Evolutionary conservation across 2,888 invertebrate genomes (phyloP).

Genomic region (Apamea monoglypha): DNA sequence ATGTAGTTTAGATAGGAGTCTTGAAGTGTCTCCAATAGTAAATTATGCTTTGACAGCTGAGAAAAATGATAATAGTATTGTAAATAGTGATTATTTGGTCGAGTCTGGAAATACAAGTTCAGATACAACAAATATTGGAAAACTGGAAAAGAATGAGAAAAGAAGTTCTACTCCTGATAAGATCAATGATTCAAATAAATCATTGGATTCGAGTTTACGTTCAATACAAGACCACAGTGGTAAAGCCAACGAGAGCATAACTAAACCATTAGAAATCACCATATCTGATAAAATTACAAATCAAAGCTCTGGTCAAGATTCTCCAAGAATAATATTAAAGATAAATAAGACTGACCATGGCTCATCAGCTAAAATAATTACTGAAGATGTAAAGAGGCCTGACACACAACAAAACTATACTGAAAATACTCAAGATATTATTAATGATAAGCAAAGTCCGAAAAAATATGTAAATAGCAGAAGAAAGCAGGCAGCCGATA

Average conservation of each 20-base stretch:
- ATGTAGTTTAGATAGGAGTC: constrained; percentile 75
- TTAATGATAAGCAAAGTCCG: constrained; percentile 78
- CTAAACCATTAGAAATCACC: constrained; percentile 87
- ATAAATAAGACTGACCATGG: constrained; percentile 91
- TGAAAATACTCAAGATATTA: constrained; percentile 78
- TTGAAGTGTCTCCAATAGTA: constrained; percentile 68
- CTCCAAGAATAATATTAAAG: constrained; percentile 91
- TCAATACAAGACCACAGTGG: constrained; percentile 76
- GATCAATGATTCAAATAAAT: constrained; percentile 69
- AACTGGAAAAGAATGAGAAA: constrained; percentile 62
- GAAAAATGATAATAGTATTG: constrained; percentile 69
- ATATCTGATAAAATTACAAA: constrained; percentile 82
- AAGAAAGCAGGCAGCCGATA: constrained; percentile 76
- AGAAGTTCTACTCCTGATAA: constrained; percentile 67
- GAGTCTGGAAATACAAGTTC: constrained; percentile 58
- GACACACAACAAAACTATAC: constrained; percentile 73
- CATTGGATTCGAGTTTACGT: constrained; percentile 63
- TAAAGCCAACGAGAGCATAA: constrained; percentile 79
- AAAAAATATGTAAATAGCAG: constrained; percentile 81
- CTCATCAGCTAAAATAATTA: constrained; percentile 87
- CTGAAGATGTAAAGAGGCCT: constrained; percentile 81
- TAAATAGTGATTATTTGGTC: constrained; percentile 66
- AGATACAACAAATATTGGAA: constrained; percentile 66
- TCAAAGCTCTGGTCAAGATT: constrained; percentile 87
- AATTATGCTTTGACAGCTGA: constrained; percentile 70